Evolutionary conservation across 2,888 invertebrate species (phyloP).

Genomic region (Panopea generosa): DNA sequence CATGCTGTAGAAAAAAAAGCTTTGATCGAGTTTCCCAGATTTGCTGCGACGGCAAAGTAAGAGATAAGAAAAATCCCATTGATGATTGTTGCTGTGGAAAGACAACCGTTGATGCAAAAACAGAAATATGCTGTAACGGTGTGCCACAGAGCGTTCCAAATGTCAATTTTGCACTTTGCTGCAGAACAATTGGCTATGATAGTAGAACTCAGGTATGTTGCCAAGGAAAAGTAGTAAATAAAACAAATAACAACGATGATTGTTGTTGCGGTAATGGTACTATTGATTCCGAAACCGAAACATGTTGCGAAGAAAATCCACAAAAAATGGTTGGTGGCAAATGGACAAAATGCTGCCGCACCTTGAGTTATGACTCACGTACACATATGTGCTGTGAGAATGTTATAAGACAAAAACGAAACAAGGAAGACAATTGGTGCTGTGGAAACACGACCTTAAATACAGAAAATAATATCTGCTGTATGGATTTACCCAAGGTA

Average conservation of each 20-base stretch:
- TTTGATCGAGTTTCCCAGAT: slow-evolving; percentile 31
- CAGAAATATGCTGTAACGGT: slow-evolving; percentile 54
- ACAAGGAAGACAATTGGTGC: slow-evolving; percentile 39
- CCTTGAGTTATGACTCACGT: slow-evolving; percentile 36
- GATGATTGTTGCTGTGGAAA: slow-evolving; percentile 53
- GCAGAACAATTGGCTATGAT: slow-evolving; percentile 40
- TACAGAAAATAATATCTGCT: slow-evolving; percentile 47
- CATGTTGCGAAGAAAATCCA: slow-evolving; percentile 51
- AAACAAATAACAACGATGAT: slow-evolving; percentile 33
- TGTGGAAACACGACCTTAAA: slow-evolving; percentile 53
- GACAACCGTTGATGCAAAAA: slow-evolving; percentile 40
- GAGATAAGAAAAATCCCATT: slow-evolving; percentile 38
- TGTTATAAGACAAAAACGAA: slow-evolving; percentile 33
- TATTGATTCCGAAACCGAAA: slow-evolving; percentile 39
- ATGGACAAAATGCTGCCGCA: slow-evolving; percentile 39
- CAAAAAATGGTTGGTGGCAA: slow-evolving; percentile 31
- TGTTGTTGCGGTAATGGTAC: slow-evolving; percentile 50
- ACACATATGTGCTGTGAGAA: slow-evolving; percentile 36
- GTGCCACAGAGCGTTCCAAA: slow-evolving; percentile 33
- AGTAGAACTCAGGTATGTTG: slow-evolving; percentile 42
- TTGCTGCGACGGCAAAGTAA: slow-evolving; percentile 49
- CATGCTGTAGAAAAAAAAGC: slow-evolving; percentile 42
- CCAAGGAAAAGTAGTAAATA: slow-evolving; percentile 30
- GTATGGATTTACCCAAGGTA: slow-evolving; percentile 27
- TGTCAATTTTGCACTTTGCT: slow-evolving; percentile 40